phyloP scores from a whole-genome alignment of 2,888 invertebrate species.

The Lathronympha strigana region DNA sequence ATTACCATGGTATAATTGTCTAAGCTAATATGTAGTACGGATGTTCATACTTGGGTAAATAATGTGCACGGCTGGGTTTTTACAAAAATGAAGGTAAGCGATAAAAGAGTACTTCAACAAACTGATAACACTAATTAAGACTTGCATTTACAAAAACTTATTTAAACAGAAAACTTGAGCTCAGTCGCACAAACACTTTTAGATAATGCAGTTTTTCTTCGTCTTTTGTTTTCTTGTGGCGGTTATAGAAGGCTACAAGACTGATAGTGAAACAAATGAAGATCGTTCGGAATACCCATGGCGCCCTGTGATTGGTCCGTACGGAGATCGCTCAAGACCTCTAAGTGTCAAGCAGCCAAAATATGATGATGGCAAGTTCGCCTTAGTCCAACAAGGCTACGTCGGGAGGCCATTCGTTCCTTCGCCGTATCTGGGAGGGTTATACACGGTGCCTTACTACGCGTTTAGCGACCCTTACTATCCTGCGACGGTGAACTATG shows the following conservation, averaged over 20 bases:
- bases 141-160: slow-evolving; percentile 30
- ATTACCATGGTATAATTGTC: slow-evolving; percentile 20
- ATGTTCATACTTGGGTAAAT: slow-evolving; percentile 24
- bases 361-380: slow-evolving; percentile 56
- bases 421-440: slow-evolving; percentile 50
- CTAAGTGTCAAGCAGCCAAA: slow-evolving; percentile 55
- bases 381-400: too few species aligned
- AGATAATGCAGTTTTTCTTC: slow-evolving; percentile 27
- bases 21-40: slow-evolving; percentile 32
- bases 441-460: slow-evolving; percentile 59
- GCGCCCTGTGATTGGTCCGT: slow-evolving; percentile 52
- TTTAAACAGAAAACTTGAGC: neutral
- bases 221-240: slow-evolving; percentile 15
- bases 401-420: too few species aligned
- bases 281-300: slow-evolving; percentile 47
- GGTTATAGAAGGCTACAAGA: slow-evolving; percentile 14
- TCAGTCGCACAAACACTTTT: neutral
- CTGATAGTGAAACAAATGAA: slow-evolving; percentile 27
- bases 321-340: slow-evolving; percentile 55
- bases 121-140: slow-evolving; percentile 54
- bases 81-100: slow-evolving; percentile 20
- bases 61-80: slow-evolving; percentile 13
- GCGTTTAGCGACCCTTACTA: slow-evolving; percentile 52
- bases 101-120: slow-evolving; percentile 34
- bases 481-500: slow-evolving; percentile 49